Percentiles rank a stretch among this genome's conserved stretches.
phyloP scores from a whole-genome alignment of 1,140 invertebrate genomes.

The Saccostrea cuccullata region DNA sequence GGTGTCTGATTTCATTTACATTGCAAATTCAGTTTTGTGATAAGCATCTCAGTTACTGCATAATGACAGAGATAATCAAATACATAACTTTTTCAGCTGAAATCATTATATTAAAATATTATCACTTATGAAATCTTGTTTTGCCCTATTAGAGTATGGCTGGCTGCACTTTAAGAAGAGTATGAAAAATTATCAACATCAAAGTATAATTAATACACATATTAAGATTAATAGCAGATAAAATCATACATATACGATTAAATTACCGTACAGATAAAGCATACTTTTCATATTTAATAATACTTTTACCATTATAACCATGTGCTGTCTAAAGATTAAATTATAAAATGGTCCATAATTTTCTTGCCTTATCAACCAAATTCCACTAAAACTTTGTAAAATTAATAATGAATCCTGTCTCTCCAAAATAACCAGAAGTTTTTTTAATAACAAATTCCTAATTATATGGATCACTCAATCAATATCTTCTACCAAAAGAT shows the following conservation, averaged over 20 bases:
- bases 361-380: too few relatives aligned
- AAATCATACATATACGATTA: too few relatives aligned
- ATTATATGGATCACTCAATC: neutral
- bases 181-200: neutral
- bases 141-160: neutral
- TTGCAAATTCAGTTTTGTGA: neutral
- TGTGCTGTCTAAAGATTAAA: too few relatives aligned
- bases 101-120: constrained; percentile 21
- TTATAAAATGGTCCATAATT: too few relatives aligned
- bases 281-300: neutral
- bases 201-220: neutral
- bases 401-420: neutral
- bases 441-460: neutral
- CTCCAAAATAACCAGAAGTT: neutral
- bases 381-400: neutral
- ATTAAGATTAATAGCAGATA: too few relatives aligned
- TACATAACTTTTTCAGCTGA: neutral
- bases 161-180: neutral
- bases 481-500: neutral
- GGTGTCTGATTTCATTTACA: neutral
- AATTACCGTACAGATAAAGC: neutral
- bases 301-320: too few relatives aligned
- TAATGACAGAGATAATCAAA: constrained; percentile 12
- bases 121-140: constrained; percentile 17
- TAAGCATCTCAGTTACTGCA: constrained; percentile 1